Evolutionary conservation across 2,888 invertebrate species (phyloP).

Genomic region (Drosophila lutescens): DNA sequence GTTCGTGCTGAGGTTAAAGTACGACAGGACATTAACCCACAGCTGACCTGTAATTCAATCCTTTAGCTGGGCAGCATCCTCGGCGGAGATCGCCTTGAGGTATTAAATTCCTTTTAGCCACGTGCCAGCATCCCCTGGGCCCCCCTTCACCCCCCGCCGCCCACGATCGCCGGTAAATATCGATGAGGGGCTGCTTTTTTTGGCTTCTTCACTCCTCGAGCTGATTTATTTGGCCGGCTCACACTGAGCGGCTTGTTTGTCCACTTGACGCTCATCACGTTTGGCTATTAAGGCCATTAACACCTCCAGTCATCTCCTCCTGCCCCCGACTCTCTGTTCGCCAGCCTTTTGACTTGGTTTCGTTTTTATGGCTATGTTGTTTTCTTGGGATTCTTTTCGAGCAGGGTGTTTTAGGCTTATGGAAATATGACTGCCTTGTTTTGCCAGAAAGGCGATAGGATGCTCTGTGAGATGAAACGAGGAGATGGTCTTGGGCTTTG

Average conservation of each 20-base stretch:
- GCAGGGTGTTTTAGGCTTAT: constrained; percentile 22
- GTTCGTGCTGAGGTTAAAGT: constrained; percentile 64
- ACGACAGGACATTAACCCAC: constrained; percentile 75
- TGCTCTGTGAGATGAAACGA: not conserved
- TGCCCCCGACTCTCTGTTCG: constrained; percentile 26
- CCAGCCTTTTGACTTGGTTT: constrained; percentile 41
- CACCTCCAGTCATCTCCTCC: constrained; percentile 47
- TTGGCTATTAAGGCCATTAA: constrained; percentile 66
- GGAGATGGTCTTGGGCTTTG: not conserved
- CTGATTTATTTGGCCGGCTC: constrained; percentile 37
- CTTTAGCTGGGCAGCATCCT: constrained; percentile 64
- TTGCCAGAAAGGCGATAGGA: not conserved
- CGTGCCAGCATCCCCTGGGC: constrained; percentile 51
- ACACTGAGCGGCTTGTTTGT: constrained; percentile 47
- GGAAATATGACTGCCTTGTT: constrained; percentile 12
- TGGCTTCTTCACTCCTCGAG: constrained; percentile 10
- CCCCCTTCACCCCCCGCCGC: constrained; percentile 19
- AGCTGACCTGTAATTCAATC: constrained; percentile 62
- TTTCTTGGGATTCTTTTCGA: constrained; percentile 1
- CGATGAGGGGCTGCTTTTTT: constrained; percentile 35
- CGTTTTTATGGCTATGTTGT: constrained; percentile 46
- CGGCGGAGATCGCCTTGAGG: constrained; percentile 53
- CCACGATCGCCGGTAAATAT: constrained; percentile 35
- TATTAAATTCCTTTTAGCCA: constrained; percentile 68
- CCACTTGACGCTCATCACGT: constrained; percentile 54